phyloP scores from a whole-genome alignment of 2,113 vertebrate genomes.

The Xenus cinereus region DNA sequence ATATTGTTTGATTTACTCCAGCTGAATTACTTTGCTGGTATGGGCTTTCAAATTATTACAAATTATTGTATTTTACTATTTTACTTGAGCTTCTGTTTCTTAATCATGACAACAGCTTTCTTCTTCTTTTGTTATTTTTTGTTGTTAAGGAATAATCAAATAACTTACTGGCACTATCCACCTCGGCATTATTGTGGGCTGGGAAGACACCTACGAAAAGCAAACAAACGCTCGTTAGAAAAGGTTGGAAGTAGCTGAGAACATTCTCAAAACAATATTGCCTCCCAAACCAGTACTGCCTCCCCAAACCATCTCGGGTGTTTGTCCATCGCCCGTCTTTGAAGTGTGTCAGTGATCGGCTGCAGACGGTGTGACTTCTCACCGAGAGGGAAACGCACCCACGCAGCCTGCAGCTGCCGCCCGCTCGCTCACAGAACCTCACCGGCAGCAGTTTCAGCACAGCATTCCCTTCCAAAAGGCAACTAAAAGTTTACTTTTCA shows the following conservation, averaged over 20 bases:
- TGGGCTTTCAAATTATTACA: neutral
- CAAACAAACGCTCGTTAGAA: constrained; percentile 3
- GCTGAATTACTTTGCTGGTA: neutral
- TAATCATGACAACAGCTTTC: neutral
- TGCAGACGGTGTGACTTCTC: neutral
- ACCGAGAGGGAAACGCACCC: neutral
- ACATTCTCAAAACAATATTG: neutral
- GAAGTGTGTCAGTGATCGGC: fast-evolving
- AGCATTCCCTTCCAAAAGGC: neutral
- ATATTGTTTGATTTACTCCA: neutral
- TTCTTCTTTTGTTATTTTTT: fast-evolving
- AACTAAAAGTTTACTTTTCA: neutral
- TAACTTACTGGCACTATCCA: constrained; percentile 90
- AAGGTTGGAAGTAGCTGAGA: neutral
- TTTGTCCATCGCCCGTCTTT: neutral
- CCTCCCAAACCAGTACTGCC: neutral
- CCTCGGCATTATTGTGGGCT: constrained; percentile 82
- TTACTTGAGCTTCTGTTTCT: neutral
- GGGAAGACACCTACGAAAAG: constrained; percentile 75
- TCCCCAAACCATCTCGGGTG: neutral
- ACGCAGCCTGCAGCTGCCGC: neutral
- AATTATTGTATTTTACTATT: neutral
- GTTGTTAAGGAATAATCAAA: neutral
- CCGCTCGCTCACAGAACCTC: neutral
- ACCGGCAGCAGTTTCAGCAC: neutral